Conservation (phyloP, 2,797 vertebrate species). For the Neosalanx taihuensis region DNA sequence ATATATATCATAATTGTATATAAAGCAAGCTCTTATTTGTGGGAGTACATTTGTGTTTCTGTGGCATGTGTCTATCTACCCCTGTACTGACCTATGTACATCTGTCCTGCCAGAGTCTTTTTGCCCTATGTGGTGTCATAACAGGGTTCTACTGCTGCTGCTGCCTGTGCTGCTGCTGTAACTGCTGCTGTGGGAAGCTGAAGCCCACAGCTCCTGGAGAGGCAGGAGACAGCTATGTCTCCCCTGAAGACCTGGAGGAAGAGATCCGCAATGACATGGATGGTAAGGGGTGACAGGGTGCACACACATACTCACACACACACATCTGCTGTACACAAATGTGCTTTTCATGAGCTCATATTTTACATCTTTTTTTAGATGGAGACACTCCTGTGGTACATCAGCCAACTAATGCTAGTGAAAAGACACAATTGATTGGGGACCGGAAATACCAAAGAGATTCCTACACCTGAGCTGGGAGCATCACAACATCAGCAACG, state of each 20-base stretch:
- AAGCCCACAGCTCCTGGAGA: constrained; percentile 66
- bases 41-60: neutral
- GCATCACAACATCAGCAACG: neutral
- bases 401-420: constrained; percentile 78
- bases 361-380: constrained; percentile 61
- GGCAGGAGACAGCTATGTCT: constrained; percentile 72
- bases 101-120: constrained; percentile 71
- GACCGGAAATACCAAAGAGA: constrained; percentile 75
- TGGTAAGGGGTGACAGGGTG: constrained; percentile 57
- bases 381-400: constrained; percentile 73
- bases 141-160: constrained; percentile 88
- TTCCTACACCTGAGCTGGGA: constrained; percentile 50
- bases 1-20: neutral
- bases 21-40: neutral
- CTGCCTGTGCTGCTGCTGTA: constrained; percentile 91
- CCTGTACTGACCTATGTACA: neutral
- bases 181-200: constrained; percentile 87
- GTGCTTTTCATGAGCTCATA: neutral
- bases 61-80: neutral
- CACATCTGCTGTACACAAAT: neutral
- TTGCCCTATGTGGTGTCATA: constrained; percentile 79
- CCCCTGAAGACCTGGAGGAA: constrained; percentile 85
- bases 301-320: neutral
- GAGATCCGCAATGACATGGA: constrained; percentile 79
- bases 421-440: constrained; percentile 87